Percentiles rank a stretch among this genome's conserved stretches.
These are phyloP conservation scores for Ophion slaviceki DNA, from an alignment of 2,888 invertebrate species.

Conservation along the genomic window DNA sequence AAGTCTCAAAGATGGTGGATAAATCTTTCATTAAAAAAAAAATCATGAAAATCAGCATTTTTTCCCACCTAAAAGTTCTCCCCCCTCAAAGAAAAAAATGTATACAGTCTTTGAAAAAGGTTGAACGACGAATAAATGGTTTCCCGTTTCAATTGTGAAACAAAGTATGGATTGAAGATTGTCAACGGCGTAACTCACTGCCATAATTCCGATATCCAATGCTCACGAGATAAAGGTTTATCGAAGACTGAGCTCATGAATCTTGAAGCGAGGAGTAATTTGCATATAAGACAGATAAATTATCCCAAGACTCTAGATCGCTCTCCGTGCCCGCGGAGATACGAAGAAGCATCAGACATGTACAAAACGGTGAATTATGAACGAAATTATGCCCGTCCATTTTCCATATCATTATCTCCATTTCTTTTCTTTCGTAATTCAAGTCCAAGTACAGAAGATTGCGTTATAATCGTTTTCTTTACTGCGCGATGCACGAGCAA, in stretches of 20 bases:
- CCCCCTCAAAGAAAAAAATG: background rate
- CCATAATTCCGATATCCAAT: slow-evolving; percentile 11
- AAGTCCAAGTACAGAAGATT: slow-evolving; percentile 17
- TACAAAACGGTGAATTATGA: slow-evolving; percentile 28
- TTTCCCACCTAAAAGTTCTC: too few species aligned
- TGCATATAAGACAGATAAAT: slow-evolving; percentile 26
- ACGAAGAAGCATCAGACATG: slow-evolving; percentile 37
- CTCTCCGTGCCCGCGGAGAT: background rate
- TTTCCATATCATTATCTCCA: slow-evolving; percentile 21
- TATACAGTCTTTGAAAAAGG: background rate
- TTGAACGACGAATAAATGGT: background rate
- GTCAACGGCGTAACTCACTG: slow-evolving; percentile 4
- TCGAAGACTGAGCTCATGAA: slow-evolving; percentile 33
- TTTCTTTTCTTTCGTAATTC: slow-evolving; percentile 4
- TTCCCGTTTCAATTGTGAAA: background rate
- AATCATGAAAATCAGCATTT: too few species aligned
- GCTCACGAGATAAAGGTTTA: slow-evolving; percentile 20
- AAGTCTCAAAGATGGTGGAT: too few species aligned
- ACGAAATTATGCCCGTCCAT: slow-evolving; percentile 23
- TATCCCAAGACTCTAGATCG: slow-evolving; percentile 3
- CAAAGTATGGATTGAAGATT: background rate
- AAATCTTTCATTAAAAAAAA: too few species aligned
- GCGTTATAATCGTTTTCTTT: slow-evolving; percentile 3
- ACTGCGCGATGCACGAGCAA: background rate
- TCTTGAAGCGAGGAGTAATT: slow-evolving; percentile 16